Evolutionary conservation across 2,888 invertebrate genomes (phyloP), one percentile per base, ranked within the genome.

Genomic region (Zygogramma bicolorata): DNA sequence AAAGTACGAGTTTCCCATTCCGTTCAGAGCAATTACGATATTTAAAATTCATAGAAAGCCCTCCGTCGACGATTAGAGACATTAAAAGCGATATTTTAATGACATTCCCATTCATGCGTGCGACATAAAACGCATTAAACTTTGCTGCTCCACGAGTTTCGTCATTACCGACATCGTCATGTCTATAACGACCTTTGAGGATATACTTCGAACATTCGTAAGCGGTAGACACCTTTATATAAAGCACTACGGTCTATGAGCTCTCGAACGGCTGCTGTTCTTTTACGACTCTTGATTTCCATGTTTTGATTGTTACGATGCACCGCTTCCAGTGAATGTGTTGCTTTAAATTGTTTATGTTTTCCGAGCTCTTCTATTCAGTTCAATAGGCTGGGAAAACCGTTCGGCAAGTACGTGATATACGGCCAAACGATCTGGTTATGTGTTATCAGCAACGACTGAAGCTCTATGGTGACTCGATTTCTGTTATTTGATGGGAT

Each of bases 271-370:
- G 60, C 68, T 66, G 67, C 66, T 68, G 75, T 73, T 77, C 79
- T 75, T 79, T 79, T 77, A 79, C 76, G 79, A 75, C 66, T 69
- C 74, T 77, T 75, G 77, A 81, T 81, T 80, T 81, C 53, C 53
- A 53, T 53, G 53, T 53, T 53, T 53, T 53, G 53, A 53, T 53
- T 53, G 53, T 53, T 53, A 53, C 53, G 53, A 53, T 53, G 25
- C 53, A 53, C 53, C 53, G 27, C 53, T 27, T 53, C n/a, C 53
- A 27, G 53, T 27, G 25, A 53, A 53, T 53, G 53, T 53, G 53
- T 53, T 53, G 53, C 27, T 53, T 27, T 53, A 25, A 53, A 53
- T 53, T 53, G 53, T 53, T 53, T 53, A 42, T 42, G 53, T 22
- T 53, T 53, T 53, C 53, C 53, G 53, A 53, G 27, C n/a, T 25